Conservation (phyloP, 2,888 invertebrate genomes). For the Lampropteryx suffumata region DNA sequence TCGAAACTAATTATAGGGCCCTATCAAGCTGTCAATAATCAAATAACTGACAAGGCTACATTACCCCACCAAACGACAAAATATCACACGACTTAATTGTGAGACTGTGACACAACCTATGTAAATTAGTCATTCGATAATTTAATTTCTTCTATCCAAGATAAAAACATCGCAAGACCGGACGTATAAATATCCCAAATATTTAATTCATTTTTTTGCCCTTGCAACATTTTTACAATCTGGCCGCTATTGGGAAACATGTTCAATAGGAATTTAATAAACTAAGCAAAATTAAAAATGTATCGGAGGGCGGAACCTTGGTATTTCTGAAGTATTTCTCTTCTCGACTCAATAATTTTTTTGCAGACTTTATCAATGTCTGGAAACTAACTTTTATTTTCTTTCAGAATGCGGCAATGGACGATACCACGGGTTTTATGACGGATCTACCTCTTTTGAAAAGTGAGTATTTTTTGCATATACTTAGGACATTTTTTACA, state of each 20-base stretch:
- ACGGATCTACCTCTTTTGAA: slow-evolving; percentile 94
- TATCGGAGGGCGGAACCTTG: slow-evolving; percentile 27
- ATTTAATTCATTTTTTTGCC: slow-evolving; percentile 32
- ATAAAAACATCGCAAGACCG: slow-evolving; percentile 21
- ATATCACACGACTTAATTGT: background rate
- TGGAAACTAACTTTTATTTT: slow-evolving; percentile 28
- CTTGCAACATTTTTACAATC: slow-evolving; percentile 31
- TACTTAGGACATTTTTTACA: too few species aligned
- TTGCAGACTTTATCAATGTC: slow-evolving; percentile 1
- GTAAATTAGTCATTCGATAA: background rate
- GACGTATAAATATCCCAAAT: slow-evolving; percentile 29
- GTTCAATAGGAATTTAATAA: slow-evolving; percentile 39
- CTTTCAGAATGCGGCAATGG: slow-evolving; percentile 90
- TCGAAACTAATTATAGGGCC: too few species aligned
- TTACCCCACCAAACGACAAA: background rate
- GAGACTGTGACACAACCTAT: background rate
- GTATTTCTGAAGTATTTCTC: slow-evolving; percentile 30
- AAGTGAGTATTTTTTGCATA: slow-evolving; percentile 85
- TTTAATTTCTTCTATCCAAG: slow-evolving; percentile 5
- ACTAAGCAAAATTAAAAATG: slow-evolving; percentile 37
- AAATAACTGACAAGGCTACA: background rate
- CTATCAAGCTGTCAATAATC: too few species aligned
- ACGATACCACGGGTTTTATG: slow-evolving; percentile 94
- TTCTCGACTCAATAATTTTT: slow-evolving; percentile 6
- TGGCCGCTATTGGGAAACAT: slow-evolving; percentile 33